Conservation (phyloP, 2,888 invertebrate genomes). For the Sesia bembeciformis region DNA sequence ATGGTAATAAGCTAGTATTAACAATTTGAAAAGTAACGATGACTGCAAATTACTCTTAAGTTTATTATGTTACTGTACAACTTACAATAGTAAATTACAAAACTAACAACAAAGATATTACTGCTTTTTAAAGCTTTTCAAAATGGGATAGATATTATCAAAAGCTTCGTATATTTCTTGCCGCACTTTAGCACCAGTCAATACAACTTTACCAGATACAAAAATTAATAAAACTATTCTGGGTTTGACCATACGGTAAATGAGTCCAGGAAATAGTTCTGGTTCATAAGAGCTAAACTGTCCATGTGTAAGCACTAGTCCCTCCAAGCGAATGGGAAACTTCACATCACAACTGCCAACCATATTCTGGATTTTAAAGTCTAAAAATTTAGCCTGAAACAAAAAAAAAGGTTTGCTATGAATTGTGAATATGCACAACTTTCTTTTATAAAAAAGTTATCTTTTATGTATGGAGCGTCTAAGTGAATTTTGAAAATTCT, state of each 20-base stretch:
- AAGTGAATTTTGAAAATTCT: too few relatives aligned
- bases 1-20: not conserved
- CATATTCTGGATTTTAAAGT: conserved; percentile 89
- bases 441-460: too few relatives aligned
- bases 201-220: conserved; percentile 98
- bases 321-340: conserved; percentile 85
- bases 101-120: conserved; percentile 20
- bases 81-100: not conserved
- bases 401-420: not conserved
- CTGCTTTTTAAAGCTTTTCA: conserved; percentile 95
- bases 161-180: conserved; percentile 96
- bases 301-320: conserved; percentile 81
- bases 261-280: conserved; percentile 97
- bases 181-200: conserved; percentile 97
- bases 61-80: too few relatives aligned
- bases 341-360: conserved; percentile 85
- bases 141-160: conserved; percentile 96
- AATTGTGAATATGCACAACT: too few relatives aligned
- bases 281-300: conserved; percentile 95
- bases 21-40: too few relatives aligned
- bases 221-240: conserved; percentile 97
- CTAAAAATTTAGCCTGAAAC: conserved; percentile 84
- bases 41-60: too few relatives aligned
- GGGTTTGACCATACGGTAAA: conserved; percentile 98
- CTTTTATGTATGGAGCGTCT: too few relatives aligned